These are phyloP conservation scores for Raja brachyura DNA, from an alignment of 2,113 vertebrate genomes.

Conservation along the genomic window DNA sequence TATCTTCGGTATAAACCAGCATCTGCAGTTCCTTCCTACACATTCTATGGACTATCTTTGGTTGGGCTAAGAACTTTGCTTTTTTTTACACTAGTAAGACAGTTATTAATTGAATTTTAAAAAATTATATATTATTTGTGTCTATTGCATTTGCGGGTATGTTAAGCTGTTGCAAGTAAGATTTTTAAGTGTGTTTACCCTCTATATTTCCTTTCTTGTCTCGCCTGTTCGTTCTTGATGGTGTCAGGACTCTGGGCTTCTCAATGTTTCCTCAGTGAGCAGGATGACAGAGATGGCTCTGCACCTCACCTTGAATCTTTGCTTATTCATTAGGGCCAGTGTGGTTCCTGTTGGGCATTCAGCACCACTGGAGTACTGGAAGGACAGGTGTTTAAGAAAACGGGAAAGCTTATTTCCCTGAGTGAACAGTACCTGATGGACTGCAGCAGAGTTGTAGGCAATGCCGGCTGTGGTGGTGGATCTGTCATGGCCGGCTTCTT, in stretches of 20 bases:
- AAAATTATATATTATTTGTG: no score
- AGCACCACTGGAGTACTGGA: slow-evolving; percentile 35
- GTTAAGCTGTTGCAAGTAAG: no score
- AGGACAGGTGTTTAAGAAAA: slow-evolving; percentile 40
- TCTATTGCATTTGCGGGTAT: no score
- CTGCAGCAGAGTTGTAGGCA: slow-evolving; percentile 23
- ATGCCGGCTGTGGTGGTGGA: slow-evolving; percentile 39
- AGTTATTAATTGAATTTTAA: no score
- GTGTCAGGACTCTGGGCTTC: background rate
- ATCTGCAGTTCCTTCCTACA: no score
- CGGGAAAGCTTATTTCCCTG: slow-evolving; percentile 38
- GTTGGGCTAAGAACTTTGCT: no score
- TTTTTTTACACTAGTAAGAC: no score
- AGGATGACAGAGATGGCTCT: background rate
- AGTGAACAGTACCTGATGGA: slow-evolving; percentile 41
- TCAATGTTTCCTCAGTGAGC: background rate
- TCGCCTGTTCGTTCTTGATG: background rate
- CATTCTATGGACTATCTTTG: no score
- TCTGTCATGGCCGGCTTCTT: background rate
- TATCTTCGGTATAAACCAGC: no score
- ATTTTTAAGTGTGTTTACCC: background rate
- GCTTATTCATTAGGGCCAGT: background rate
- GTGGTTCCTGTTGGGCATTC: slow-evolving; percentile 30
- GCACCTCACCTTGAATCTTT: background rate
- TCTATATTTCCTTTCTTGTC: background rate